Base-by-base conservation (phyloP, 2,113 vertebrate species). In the Ovis canadensis region DNA sequence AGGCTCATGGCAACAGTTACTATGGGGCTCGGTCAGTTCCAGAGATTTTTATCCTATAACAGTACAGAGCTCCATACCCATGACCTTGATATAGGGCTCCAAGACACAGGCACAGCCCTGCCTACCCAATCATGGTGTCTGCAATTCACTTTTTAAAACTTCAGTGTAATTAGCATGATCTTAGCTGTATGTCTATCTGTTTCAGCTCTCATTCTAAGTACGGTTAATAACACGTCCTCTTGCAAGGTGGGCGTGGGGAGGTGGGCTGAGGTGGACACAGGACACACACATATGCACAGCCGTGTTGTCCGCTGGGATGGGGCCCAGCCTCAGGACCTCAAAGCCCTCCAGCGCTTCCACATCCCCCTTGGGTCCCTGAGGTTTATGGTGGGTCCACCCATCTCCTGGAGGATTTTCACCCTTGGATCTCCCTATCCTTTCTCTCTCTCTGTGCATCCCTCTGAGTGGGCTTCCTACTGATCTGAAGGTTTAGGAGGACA, bases 201-300 rank as follows among this genome's bases (percentile, higher is more conserved):
- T 87, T 67, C 64, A 71, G 4, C 59, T 50, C 45, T 81, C 50
- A 45, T 71, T 55, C 57, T 59, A 31, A 78, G 21, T 12, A 23
- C 7, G 57, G 77, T n/a, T 31, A n/a, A 31, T 33, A 62, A 55
- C n/a, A 27, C 3, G 71, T 36, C 55, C 12, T 55, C 36, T 71
- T 31, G 6, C 54, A 9, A 1, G 29, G 19, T 15, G 36, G 48
- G 55, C 21, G 1, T 3, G 1, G 17, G 57, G 11, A 48, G 6
- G 2, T 14, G 31, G 36, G 36, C 6, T 31, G 36, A 16, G 67
- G 67, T 17, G 36, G 31, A 87, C 57, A 64, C 11, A 55, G 15
- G 29, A n/a, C 33, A 7, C 25, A 2, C 25, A 31, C 19, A 25
- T 25, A 60, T 2, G 5, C 3, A 23, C 23, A n/a, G 17, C 12